Conservation (phyloP, 2,113 vertebrate genomes). For the Corythaixoides concolor region DNA sequence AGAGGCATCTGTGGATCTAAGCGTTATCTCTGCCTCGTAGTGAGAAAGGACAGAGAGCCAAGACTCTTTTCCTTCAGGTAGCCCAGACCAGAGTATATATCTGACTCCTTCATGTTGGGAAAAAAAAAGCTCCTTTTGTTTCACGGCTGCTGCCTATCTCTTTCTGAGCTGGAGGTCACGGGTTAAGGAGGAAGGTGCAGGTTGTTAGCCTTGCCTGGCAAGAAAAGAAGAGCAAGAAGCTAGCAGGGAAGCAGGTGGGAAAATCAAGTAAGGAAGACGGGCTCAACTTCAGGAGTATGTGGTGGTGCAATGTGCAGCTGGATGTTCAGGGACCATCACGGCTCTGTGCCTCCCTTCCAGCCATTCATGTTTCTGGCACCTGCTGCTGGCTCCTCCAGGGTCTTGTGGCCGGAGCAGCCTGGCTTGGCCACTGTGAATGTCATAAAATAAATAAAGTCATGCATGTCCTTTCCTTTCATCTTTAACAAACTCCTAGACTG, state of each 20-base stretch:
- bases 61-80: background rate
- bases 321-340: rapidly evolving
- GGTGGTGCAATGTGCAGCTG: rapidly evolving
- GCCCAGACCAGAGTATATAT: background rate
- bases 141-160: background rate
- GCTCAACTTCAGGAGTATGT: background rate
- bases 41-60: background rate
- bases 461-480: background rate
- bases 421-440: background rate
- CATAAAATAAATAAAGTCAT: background rate
- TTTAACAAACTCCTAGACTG: background rate
- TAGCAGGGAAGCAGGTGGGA: background rate
- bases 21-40: rapidly evolving
- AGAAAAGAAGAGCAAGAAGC: background rate
- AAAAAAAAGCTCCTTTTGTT: background rate
- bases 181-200: background rate
- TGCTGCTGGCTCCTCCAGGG: background rate
- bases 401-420: background rate
- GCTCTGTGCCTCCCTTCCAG: background rate
- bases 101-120: background rate
- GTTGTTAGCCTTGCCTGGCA: background rate
- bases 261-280: background rate
- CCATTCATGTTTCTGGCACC: rapidly evolving
- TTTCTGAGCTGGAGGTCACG: background rate
- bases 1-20: background rate